Base-by-base conservation (phyloP, 2,888 invertebrate genomes). In the Biston betularia region DNA sequence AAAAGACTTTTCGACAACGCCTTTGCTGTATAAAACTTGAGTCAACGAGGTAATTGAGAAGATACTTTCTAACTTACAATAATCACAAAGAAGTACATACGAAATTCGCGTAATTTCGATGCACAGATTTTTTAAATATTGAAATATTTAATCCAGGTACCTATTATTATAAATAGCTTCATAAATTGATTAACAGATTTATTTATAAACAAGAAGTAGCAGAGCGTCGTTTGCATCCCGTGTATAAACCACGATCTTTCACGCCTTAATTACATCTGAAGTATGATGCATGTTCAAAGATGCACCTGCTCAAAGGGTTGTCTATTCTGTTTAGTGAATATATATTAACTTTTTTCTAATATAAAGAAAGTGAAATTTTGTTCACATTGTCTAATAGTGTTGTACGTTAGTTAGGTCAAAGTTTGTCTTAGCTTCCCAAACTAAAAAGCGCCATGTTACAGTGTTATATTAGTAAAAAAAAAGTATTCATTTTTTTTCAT, bases 211-310 rank as follows among this genome's bases (percentile, higher is more conserved):
- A 12, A 50, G 24, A 61, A 64, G 53, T 69, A 70, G 63, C 65
- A 67, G 55, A n/a, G 50, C 48, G 65, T 66, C 60, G 63, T 62
- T 57, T 33, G 62, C 35, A 63, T 63, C 63, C 46, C 68, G 57
- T 75, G 77, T 3, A 24, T 79, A 80, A 79, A 79, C 74, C 77
- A 73, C 78, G 59, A 84, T 85, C 83, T 80, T 82, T 82, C 83
- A 81, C 80, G 79, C 81, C 74, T 82, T 84, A 86, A 85, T 82
- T 81, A 82, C 78, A 79, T 79, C 75, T 82, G 80, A 86, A 88
- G 87, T 86, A 87, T 89, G 89, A 88, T 86, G 84, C 86, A 87
- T 83, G 86, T 76, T 79, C 72, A 68, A 79, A 84, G 85, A 78
- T 82, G 79, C 88, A 89, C 89, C 88, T 89, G 88, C 68, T 50